Base-by-base conservation (phyloP, 1,140 invertebrate genomes). In the Drosophila jambulina region DNA sequence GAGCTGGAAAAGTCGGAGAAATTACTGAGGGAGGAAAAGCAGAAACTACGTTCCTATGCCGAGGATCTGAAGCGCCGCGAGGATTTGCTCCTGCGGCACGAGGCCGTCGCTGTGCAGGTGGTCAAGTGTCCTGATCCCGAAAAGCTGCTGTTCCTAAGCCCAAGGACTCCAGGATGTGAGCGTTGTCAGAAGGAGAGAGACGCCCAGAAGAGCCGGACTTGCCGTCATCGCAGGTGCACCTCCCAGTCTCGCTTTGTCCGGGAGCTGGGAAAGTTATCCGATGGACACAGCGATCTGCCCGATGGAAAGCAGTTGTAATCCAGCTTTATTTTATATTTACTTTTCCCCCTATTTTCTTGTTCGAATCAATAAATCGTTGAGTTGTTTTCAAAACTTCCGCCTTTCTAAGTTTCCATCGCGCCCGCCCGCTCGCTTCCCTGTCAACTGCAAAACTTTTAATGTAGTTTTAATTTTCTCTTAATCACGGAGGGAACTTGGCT, bases 391-490 rank as follows among this genome's bases (percentile, higher is more conserved):
- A 67, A 70, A 70, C 32, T 70, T 62, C 25, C 5, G 36, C 36
- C 38, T 21, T 45, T 42, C 21, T n/a, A 34, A 57, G 57, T 65
- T 45, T 43, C 32, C 56, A 25, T 10, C 9, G 32, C 29, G 3
- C 12, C 21, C 51, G 48, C n/a, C 57, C 36, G 49, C 23, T 9
- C 7, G 15, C 45, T 34, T 27, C 23, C 49, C 78, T 90, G 85
- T 85, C 85, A 88, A 90, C 79, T 85, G 81, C 84, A 83, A 78
- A 91, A 91, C 51, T 91, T 91, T 91, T 91, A 91, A 91, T 91
- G 87, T 91, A 88, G 83, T 91, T 91, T 91, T 91, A 91, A 91
- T 91, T 91, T 91, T 82, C 80, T 91, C 83, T 71, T 91, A 91
- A 91, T 90, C 85, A 81, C 71, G 75, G 54, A 59, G 48, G 60